phyloP scores from a whole-genome alignment of 2,797 vertebrate species.

The Fistularia tabacaria region DNA sequence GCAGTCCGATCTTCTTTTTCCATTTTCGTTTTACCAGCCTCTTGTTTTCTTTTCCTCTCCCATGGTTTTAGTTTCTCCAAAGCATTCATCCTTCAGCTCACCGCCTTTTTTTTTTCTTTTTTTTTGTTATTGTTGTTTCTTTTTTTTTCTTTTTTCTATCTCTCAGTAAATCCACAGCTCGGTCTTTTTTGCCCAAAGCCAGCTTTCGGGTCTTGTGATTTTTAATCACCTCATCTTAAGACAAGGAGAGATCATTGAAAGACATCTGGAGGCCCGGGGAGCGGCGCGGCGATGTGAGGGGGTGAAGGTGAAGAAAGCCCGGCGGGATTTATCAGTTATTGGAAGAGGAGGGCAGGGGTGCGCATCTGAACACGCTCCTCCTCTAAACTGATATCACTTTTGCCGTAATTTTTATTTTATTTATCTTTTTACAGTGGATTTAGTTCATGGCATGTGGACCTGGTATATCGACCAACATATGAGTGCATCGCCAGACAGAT shows the following conservation, averaged over 20 bases:
- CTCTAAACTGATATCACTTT: no score
- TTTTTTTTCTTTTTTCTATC: no score
- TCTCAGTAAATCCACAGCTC: no score
- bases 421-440: no score
- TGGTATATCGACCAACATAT: no score
- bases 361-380: conserved; percentile 43
- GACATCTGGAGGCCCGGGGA: conserved; percentile 32
- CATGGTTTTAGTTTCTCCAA: conserved; percentile 31
- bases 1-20: conserved; percentile 20
- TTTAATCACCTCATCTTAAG: conserved; percentile 55
- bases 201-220: conserved; percentile 61
- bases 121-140: conserved; percentile 35
- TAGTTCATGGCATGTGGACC: no score
- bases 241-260: conserved; percentile 52
- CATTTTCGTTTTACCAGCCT: conserved; percentile 2
- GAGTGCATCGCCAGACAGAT: no score
- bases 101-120: conserved; percentile 22
- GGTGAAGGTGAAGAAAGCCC: conserved; percentile 43
- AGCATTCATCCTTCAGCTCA: conserved; percentile 10
- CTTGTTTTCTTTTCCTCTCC: conserved; percentile 18
- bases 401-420: no score
- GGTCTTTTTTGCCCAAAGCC: conserved; percentile 58
- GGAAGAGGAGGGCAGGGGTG: conserved; percentile 24
- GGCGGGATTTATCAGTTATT: conserved; percentile 43
- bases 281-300: conserved; percentile 29